Base-by-base conservation (phyloP, 1,140 invertebrate species). In the Ladona fulva region DNA sequence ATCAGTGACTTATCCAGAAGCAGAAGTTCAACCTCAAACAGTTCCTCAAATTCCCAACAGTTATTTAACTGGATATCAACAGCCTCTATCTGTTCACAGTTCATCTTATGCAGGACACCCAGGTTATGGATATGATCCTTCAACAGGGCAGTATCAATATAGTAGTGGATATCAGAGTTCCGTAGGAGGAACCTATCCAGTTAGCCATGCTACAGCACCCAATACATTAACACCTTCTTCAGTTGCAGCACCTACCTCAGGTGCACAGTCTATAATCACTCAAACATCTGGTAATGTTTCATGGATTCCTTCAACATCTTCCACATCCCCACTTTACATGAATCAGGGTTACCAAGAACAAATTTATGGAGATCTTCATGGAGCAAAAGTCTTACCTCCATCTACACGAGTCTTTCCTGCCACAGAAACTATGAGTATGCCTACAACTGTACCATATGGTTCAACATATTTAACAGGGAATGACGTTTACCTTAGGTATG, bases 111-210 rank as follows among this genome's bases (percentile, higher is more conserved):
- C 87, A 80, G 86, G 86, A 25, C 88, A 89, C 81, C 87, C 88
- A 11, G 87, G 87, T 22, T 90, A 88, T 77, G 84, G 83, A 0
- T 89, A 83, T 79, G 88, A 89, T 80, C 66, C 81, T 5, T 80
- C 80, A 0, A 83, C 84, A 0, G 87, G 87, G 0, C 82, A 80
- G 14, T 88, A 89, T 79, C 85, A 87, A 22, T 89, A 89, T 78
- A 87, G 83, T 78, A 88, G 87, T 77, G 87, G 87, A 10, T 89
- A 88, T 77, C 87, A 87, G 76, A 85, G 85, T 75, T 42, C 84
- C 82, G 74, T 66, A 66, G 52, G 52, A 19, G 52, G 52, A 66
- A 19, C 52, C n/a, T 66, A 66, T 66, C 52, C 52, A 19, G 52
- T 66, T 12, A 66, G 52, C 52, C 52, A 66, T 19, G n/a, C 52